Percentiles rank a stretch among this genome's conserved stretches.
These are phyloP conservation scores for Neuroscelio doddi DNA, from an alignment of 2,888 invertebrate genomes.

Conservation along the genomic window DNA sequence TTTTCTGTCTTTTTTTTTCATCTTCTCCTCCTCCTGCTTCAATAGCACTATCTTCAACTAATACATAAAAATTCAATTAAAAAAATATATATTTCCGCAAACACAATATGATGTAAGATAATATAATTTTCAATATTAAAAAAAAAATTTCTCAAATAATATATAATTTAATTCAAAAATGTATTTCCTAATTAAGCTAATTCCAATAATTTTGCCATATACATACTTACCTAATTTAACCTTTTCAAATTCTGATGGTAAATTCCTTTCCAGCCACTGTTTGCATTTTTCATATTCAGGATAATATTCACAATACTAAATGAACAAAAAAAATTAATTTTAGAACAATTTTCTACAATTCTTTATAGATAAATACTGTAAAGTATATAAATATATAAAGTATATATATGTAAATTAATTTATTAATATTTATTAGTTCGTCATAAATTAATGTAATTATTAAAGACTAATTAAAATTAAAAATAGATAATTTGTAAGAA, in stretches of 20 bases:
- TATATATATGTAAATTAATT: no score
- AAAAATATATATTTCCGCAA: background rate
- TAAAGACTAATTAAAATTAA: no score
- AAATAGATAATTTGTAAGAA: no score
- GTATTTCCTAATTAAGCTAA: no score
- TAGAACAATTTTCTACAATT: no score
- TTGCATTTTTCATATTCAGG: constrained; percentile 98
- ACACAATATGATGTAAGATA: background rate
- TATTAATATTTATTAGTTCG: no score
- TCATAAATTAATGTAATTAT: no score
- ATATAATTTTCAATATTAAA: background rate
- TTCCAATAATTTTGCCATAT: no score
- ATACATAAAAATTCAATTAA: background rate
- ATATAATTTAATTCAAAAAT: background rate
- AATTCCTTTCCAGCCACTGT: constrained; percentile 94
- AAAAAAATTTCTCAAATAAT: constrained; percentile 2
- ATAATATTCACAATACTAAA: constrained; percentile 97
- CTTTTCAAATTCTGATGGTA: constrained; percentile 94
- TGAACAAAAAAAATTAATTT: constrained; percentile 18
- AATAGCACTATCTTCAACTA: constrained; percentile 73
- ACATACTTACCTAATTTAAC: constrained; percentile 80
- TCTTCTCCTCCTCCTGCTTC: constrained; percentile 86
- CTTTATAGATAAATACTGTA: background rate
- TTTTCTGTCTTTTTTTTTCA: constrained; percentile 96
- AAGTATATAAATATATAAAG: background rate